Evolutionary conservation across 2,113 vertebrate species (phyloP), one percentile per base, ranked within the genome.

Genomic region (Antechinus stuartii): DNA sequence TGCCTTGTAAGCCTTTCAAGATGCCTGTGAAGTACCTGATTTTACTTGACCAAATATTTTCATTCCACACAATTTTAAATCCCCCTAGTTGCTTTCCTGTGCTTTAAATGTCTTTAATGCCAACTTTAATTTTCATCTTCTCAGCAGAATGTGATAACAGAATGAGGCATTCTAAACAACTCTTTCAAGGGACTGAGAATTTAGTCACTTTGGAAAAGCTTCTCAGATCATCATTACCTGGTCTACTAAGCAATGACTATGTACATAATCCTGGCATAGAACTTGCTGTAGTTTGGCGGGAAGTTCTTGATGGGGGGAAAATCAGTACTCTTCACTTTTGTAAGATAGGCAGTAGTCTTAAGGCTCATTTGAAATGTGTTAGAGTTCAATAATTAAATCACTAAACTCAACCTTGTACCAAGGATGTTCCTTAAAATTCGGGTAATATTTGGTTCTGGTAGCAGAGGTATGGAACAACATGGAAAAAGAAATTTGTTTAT

Each of bases 331-430:
- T 23, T 52, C 0, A 2, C 0, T 3, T 93, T 76, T n/a, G 19
- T 54, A 27, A 0, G 16, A 9, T 52, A 94, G 76, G 53, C 47
- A 6, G 35, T 84, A 26, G 3, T 90, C 90, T 56, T 52, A 94
- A 93, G 91, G 91, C 89, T 95, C 54, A 47, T 91, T 96, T 92
- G 49, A 52, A 90, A 68, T 96, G 95, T 95, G 46, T 92, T 68
- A 47, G 92, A 96, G 94, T 91, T 9, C 90, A 19, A 26, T 52
- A 91, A 96, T 93, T 94, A 92, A 93, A 95, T 47, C 61, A 55
- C 90, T 91, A 84, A 90, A 54, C 91, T 91, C 90, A 1, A 8
- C 91, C 90, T 26, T 76, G 90, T 94, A 54, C 50, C 56, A 52
- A 91, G 91, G 22, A 84, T 92, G 92, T 26, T 57, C 91, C 54